Conservation (phyloP, 2,113 vertebrate genomes). For the Ptyas mucosa region DNA sequence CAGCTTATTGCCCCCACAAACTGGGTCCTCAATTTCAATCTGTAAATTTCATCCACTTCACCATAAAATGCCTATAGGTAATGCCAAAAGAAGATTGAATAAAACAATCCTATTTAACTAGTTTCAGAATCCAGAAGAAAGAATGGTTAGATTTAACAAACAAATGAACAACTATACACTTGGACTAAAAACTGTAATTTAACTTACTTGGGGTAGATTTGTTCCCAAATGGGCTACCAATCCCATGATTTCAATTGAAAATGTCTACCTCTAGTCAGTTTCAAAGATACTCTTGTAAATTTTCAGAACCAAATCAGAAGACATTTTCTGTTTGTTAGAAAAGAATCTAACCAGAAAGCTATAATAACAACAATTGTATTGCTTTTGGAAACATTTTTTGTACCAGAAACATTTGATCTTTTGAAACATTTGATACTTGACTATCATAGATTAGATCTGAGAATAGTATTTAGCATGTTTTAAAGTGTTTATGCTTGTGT, state of each 20-base stretch:
- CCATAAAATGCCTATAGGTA: background rate
- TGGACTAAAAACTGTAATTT: background rate
- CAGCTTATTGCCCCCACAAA: too few species aligned
- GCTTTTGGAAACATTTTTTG: constrained; percentile 11
- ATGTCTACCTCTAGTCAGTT: background rate
- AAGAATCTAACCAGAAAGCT: background rate
- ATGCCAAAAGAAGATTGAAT: background rate
- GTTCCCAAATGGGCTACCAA: background rate
- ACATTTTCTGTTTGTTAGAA: background rate
- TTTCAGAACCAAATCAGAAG: background rate
- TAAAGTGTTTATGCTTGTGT: constrained; percentile 26
- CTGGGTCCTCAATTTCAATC: too few species aligned
- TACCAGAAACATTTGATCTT: constrained; percentile 26
- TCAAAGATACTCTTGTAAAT: background rate
- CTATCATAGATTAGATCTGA: constrained; percentile 40
- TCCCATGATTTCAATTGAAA: background rate
- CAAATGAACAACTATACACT: background rate
- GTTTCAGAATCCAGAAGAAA: background rate
- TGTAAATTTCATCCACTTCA: background rate
- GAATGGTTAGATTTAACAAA: background rate
- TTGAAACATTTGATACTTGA: background rate
- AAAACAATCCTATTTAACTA: background rate
- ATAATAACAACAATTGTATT: constrained; percentile 32
- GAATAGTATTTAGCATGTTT: constrained; percentile 52
- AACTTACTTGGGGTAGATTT: background rate